Evolutionary conservation across 2,113 vertebrate genomes (phyloP).

Genomic region (Proterorhinus semilunaris): DNA sequence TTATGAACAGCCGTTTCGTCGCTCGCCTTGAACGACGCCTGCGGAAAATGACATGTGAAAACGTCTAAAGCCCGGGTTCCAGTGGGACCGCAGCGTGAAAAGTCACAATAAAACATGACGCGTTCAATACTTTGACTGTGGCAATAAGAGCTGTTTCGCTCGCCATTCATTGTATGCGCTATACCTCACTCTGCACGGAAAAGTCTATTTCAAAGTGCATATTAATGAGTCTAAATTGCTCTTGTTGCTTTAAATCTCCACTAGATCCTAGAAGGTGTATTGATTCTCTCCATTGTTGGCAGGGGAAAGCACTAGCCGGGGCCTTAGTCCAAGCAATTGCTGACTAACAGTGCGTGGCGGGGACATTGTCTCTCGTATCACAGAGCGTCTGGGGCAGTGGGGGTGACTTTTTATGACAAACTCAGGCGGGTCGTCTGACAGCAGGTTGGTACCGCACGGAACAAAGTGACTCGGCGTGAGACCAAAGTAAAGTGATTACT

Average conservation of each 20-base stretch:
- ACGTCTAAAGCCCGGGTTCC: conserved; percentile 20
- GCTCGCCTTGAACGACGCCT: background rate
- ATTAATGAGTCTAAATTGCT: conserved; percentile 7
- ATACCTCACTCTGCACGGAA: conserved; percentile 7
- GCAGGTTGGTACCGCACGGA: conserved; percentile 14
- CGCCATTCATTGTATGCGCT: background rate
- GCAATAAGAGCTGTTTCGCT: background rate
- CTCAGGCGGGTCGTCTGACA: background rate
- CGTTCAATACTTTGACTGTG: conserved; percentile 4
- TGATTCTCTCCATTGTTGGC: conserved; percentile 33
- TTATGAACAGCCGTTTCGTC: conserved; percentile 34
- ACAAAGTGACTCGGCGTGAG: conserved; percentile 11
- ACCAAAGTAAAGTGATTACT: conserved; percentile 24
- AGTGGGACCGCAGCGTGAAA: conserved; percentile 16
- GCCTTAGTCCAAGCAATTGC: conserved; percentile 53
- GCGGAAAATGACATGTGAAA: conserved; percentile 26
- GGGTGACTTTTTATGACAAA: conserved; percentile 26
- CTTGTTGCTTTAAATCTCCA: conserved; percentile 14
- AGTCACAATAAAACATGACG: conserved; percentile 30
- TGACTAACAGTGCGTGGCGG: conserved; percentile 47
- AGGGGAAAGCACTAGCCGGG: conserved; percentile 18
- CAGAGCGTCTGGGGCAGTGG: conserved; percentile 22
- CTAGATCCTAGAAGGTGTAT: conserved; percentile 24
- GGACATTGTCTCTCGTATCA: conserved; percentile 38
- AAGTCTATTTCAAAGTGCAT: background rate